Conservation (phyloP, 2,797 vertebrate genomes). For the Adrianichthys oophorus region DNA sequence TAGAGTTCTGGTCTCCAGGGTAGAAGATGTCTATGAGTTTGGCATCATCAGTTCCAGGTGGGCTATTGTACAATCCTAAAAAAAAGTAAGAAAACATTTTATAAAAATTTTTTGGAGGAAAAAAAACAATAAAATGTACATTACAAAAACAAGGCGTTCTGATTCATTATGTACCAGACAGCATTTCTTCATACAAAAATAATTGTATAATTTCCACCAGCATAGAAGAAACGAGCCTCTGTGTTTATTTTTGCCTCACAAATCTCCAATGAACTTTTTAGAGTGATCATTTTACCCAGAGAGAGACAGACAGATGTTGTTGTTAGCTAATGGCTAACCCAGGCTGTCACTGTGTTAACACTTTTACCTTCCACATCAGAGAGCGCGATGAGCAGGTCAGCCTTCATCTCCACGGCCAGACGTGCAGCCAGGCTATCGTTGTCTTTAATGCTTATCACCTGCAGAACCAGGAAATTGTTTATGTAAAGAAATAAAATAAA, state of each 20-base stretch:
- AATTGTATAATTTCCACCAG: conserved; percentile 11
- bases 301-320: conserved; percentile 55
- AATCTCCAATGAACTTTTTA: conserved; percentile 39
- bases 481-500: conserved; percentile 12
- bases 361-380: conserved; percentile 94
- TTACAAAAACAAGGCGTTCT: too few species aligned
- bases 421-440: conserved; percentile 97
- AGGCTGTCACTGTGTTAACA: conserved; percentile 34
- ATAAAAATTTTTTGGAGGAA: too few species aligned
- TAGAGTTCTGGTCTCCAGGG: conserved; percentile 95
- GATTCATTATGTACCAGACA: too few species aligned
- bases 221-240: conserved; percentile 34
- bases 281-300: conserved; percentile 3
- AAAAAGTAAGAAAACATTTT: not conserved
- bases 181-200: too few species aligned
- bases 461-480: conserved; percentile 36
- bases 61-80: conserved; percentile 92
- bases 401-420: conserved; percentile 97
- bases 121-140: too few species aligned
- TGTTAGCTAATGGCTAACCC: conserved; percentile 67
- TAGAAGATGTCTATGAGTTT: conserved; percentile 98
- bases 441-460: conserved; percentile 99
- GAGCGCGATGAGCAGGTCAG: conserved; percentile 94
- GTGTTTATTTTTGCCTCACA: conserved; percentile 42
- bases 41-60: conserved; percentile 93